A percentile compares a stretch with the other conserved stretches of the same genome.
These are phyloP conservation scores for Haliclona indistincta DNA, from an alignment of 37 sponge, comb jelly and placozoan genomes.

Conservation along the genomic window DNA sequence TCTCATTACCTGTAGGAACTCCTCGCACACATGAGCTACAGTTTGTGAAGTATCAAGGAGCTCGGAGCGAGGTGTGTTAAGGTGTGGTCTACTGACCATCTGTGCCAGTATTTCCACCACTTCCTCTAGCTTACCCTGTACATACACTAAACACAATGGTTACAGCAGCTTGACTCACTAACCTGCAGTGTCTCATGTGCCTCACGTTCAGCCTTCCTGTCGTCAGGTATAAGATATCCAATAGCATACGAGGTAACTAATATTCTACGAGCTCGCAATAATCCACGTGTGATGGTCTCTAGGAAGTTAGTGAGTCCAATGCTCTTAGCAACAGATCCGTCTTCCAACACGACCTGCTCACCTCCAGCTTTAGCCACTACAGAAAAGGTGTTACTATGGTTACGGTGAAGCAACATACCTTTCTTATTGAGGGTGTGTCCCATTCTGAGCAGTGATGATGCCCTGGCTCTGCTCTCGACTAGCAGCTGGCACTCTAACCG, in stretches of 20 bases:
- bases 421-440: conserved; percentile 50
- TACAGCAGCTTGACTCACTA: background rate
- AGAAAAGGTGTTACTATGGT: background rate
- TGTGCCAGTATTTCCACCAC: conserved; percentile 68
- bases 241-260: conserved; percentile 72
- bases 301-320: conserved; percentile 34
- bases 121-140: conserved; percentile 73
- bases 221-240: conserved; percentile 55
- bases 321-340: background rate
- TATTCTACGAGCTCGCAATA: conserved; percentile 54
- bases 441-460: conserved; percentile 25
- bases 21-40: conserved; percentile 37
- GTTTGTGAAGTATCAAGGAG: conserved; percentile 47
- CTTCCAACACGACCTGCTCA: background rate
- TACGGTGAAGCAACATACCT: conserved; percentile 6
- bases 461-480: conserved; percentile 27
- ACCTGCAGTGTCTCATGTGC: conserved; percentile 58
- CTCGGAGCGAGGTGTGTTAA: conserved; percentile 63
- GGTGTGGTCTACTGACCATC: conserved; percentile 72
- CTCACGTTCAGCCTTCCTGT: background rate
- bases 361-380: background rate
- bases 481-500: conserved; percentile 52
- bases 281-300: conserved; percentile 40
- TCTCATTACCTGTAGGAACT: conserved; percentile 36
- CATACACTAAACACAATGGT: background rate